Base-by-base conservation (phyloP, 2,888 invertebrate species). In the Nomada ferruginata region DNA sequence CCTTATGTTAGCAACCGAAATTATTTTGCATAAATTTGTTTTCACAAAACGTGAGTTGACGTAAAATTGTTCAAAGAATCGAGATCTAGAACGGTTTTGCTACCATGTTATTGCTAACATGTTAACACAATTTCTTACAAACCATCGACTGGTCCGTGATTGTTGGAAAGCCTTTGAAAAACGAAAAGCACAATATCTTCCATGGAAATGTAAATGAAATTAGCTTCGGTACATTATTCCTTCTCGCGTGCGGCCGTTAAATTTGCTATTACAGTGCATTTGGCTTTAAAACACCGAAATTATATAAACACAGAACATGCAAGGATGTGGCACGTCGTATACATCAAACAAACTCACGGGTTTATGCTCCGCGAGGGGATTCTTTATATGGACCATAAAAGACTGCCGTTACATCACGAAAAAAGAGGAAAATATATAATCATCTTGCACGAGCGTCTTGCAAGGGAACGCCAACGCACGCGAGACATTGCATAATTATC, bases 231-330 rank as follows among this genome's bases (percentile, higher is more conserved):
- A 1, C 36, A 1, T 36, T 36, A 36, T 36, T 36, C 36, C 36
- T 7, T 36, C 36, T 36, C 36, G 36, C 36, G 36, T 36, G 36
- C 36, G 36, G 36, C 36, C 36, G 36, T 36, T 36, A 36, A 36
- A 36, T 36, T 36, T 36, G 7, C 36, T 36, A 36, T 36, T 36
- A 36, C 13, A 13, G 29, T 15, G 15, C 59, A 23, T 63, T 63
- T n/a, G 47, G 47, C 42, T 26, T 23, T 47, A 44, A 55, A 44
- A 36, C 13, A 10, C 10, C 29, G n/a, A 29, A 18, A 20, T 64
- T 64, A 50, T 7, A 26, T 64, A 64, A 64, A 50, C 23, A 50
- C 64, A 26, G 47, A 50, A 10, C 50, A 11, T n/a, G 4, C 64
- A 26, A 11, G 50, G 4, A 10, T 29, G n/a, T 18, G 29, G 7